These are phyloP conservation scores for Suricata suricatta DNA, from an alignment of 2,113 vertebrate genomes.

Conservation along the genomic window DNA sequence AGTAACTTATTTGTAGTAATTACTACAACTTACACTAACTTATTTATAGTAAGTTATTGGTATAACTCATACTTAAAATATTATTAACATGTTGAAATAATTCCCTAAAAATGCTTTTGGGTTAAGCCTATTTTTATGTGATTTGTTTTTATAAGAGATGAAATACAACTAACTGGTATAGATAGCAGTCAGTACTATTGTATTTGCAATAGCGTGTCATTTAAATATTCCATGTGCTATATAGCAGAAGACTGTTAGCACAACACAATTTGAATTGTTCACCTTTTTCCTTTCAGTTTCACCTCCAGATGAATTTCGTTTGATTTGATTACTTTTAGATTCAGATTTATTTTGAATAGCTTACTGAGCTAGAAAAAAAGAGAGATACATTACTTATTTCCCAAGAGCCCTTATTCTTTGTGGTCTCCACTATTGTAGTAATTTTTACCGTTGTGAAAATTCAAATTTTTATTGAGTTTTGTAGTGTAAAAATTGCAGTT, in stretches of 20 bases:
- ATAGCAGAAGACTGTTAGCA: constrained; percentile 1
- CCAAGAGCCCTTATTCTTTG: neutral
- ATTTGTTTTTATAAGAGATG: neutral
- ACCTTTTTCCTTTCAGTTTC: constrained; percentile 35
- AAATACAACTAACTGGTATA: neutral
- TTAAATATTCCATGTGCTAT: constrained; percentile 32
- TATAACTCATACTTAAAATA: neutral
- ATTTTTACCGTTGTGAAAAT: constrained; percentile 52
- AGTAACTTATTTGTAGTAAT: neutral
- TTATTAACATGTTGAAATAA: constrained; percentile 24
- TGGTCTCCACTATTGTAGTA: constrained; percentile 16
- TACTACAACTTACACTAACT: neutral
- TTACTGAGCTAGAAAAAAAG: constrained; percentile 53
- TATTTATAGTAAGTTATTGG: neutral
- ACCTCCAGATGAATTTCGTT: constrained; percentile 51
- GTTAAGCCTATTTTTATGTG: constrained; percentile 40
- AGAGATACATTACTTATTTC: constrained; percentile 24
- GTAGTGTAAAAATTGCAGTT: constrained; percentile 26
- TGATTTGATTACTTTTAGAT: constrained; percentile 47
- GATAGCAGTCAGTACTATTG: constrained; percentile 22
- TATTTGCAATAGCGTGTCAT: constrained; percentile 27
- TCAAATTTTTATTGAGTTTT: neutral
- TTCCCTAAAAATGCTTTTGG: neutral
- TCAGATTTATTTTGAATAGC: constrained; percentile 53
- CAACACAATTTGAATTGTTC: constrained; percentile 29